Evolutionary conservation across 2,113 vertebrate genomes (phyloP).

Genomic region (Pluvianellus socialis): DNA sequence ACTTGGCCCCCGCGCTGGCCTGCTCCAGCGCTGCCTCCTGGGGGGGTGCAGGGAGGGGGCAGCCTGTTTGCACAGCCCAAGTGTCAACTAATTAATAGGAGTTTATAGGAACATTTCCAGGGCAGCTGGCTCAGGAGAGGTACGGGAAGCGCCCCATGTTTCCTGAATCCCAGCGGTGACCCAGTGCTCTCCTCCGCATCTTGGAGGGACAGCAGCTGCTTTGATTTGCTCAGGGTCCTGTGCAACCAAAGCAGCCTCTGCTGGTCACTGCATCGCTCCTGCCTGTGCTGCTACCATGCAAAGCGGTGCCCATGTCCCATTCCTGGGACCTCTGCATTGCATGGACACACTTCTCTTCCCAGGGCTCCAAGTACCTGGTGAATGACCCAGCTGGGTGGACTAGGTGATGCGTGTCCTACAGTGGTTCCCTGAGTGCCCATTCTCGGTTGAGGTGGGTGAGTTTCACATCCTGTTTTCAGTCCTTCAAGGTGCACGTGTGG

Average conservation of each 20-base stretch:
- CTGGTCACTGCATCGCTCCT: neutral
- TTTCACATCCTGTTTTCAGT: neutral
- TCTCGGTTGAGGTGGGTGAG: neutral
- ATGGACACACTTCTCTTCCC: neutral
- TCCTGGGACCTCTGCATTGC: neutral
- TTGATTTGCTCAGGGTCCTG: neutral
- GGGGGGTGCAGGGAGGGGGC: neutral
- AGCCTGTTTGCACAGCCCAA: conserved; percentile 68
- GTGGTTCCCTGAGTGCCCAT: neutral
- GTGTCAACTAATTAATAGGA: conserved; percentile 78
- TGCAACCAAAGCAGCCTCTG: neutral
- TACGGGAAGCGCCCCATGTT: neutral
- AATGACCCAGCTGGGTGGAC: neutral
- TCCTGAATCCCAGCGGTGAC: neutral
- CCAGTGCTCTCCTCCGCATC: neutral
- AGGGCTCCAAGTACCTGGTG: neutral
- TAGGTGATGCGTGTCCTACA: neutral
- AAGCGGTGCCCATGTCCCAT: neutral
- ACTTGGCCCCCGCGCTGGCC: conserved; percentile 29
- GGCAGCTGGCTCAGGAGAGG: conserved; percentile 55
- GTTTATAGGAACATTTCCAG: conserved; percentile 73
- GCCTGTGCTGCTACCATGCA: neutral
- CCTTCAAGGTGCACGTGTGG: neutral
- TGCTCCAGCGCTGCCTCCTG: conserved; percentile 38
- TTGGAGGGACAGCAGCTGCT: neutral